These are phyloP conservation scores for Eristalinus sepulchralis DNA, from an alignment of 2,888 invertebrate species.

Conservation along the genomic window DNA sequence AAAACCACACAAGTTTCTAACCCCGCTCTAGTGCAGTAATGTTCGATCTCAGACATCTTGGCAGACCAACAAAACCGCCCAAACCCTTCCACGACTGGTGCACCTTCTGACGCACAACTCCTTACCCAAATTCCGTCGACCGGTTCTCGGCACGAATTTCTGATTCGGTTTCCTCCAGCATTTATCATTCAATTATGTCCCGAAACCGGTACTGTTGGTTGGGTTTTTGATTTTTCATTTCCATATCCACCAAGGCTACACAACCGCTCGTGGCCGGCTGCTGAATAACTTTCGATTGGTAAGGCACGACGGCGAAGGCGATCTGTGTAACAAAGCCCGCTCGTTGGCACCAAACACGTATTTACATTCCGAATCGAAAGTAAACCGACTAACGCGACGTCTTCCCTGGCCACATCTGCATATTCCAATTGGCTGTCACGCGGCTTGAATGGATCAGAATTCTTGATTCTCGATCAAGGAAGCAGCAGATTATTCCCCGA, in stretches of 20 bases:
- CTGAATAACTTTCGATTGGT: neutral
- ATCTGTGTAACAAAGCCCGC: neutral
- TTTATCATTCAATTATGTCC: neutral
- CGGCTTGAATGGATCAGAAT: neutral
- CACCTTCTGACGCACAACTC: neutral
- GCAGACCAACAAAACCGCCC: neutral
- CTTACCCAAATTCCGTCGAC: neutral
- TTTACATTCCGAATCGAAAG: conserved; percentile 18
- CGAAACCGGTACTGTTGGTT: conserved; percentile 1
- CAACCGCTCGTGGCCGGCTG: neutral
- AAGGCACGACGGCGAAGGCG: neutral
- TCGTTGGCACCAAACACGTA: neutral
- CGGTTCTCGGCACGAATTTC: neutral
- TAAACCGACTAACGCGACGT: neutral
- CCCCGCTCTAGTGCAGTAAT: too few species aligned
- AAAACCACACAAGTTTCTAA: too few species aligned
- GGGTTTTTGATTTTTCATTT: neutral
- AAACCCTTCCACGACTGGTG: neutral
- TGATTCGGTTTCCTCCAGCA: neutral
- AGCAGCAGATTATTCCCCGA: neutral
- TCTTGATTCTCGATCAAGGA: neutral
- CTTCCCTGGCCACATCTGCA: neutral
- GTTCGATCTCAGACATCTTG: neutral
- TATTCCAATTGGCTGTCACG: neutral
- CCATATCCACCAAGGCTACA: neutral